Conservation (phyloP, 2,113 vertebrate genomes). For the Vidua chalybeata region DNA sequence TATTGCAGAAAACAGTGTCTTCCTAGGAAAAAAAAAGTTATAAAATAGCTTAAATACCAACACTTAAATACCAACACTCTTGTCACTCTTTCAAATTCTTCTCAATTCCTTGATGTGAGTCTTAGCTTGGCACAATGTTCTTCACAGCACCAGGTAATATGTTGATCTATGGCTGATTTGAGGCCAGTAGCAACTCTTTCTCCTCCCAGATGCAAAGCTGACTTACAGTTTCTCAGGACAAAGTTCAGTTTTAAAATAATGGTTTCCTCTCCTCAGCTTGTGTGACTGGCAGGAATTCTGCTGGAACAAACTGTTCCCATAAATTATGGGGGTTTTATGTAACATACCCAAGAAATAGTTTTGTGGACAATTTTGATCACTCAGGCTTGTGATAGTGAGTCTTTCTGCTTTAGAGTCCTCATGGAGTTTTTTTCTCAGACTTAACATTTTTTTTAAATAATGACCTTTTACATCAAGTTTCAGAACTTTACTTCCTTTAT, state of each 20-base stretch:
- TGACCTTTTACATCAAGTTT: neutral
- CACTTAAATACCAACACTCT: neutral
- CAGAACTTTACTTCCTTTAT: neutral
- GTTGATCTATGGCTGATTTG: neutral
- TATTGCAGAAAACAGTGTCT: neutral
- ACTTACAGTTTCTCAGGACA: neutral
- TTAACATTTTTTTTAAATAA: neutral
- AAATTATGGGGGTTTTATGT: neutral
- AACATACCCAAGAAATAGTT: neutral
- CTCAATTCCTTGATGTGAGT: neutral
- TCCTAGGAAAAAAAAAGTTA: neutral
- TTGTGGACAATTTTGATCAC: neutral
- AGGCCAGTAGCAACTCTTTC: neutral
- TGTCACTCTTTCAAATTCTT: neutral
- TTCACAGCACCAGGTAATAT: neutral
- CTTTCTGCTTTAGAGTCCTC: neutral
- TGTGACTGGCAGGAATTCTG: neutral
- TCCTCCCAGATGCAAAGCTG: neutral
- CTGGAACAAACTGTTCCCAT: neutral
- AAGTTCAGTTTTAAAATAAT: neutral
- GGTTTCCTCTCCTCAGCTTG: neutral
- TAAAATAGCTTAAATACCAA: neutral
- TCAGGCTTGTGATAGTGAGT: neutral
- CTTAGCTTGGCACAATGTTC: neutral
- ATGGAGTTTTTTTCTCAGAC: neutral